Percentiles rank a stretch among this genome's conserved stretches.
phyloP scores from a whole-genome alignment of 2,797 vertebrate genomes.

The Streptopelia turtur region DNA sequence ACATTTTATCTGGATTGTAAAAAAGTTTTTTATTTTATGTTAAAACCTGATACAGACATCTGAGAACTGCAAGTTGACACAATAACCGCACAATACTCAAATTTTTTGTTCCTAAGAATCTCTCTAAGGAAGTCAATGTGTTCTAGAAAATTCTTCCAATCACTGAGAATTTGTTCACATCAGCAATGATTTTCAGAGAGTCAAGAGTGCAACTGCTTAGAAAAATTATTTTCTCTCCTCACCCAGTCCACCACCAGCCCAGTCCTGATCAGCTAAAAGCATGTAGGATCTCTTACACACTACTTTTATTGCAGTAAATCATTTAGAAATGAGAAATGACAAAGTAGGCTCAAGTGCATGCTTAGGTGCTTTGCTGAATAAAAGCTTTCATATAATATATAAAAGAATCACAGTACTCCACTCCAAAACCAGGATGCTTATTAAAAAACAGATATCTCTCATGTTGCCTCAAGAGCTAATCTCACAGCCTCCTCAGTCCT shows the following conservation, averaged over 20 bases:
- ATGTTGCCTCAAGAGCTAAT: neutral
- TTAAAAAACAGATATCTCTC: neutral
- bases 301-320: neutral
- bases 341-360: neutral
- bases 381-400: neutral
- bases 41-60: neutral
- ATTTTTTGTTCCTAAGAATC: neutral
- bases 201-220: neutral
- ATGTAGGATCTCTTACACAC: neutral
- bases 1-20: neutral
- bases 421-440: neutral
- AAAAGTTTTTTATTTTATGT: neutral
- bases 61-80: neutral
- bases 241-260: neutral
- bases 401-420: slow-evolving; percentile 7
- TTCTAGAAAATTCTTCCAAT: neutral
- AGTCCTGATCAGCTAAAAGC: neutral
- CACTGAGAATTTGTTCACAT: neutral
- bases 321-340: neutral
- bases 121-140: neutral
- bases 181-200: neutral
- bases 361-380: neutral
- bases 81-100: neutral
- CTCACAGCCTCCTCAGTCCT: neutral
- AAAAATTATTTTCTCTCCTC: neutral